Conservation (phyloP, 1,140 invertebrate species). For the Tribolium madens region DNA sequence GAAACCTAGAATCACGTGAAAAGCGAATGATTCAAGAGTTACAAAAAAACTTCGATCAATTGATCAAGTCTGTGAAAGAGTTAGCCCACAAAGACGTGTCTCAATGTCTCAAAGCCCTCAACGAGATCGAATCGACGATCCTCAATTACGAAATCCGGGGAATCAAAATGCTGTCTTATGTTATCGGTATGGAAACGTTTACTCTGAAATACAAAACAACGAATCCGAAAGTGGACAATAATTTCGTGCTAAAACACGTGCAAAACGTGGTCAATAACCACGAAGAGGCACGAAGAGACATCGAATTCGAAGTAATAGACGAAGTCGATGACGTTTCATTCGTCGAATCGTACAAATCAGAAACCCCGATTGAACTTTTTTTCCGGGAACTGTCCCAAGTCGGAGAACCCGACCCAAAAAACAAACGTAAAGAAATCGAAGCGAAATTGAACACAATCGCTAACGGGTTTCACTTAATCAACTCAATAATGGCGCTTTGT, state of each 20-base stretch:
- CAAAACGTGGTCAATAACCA: constrained; percentile 47
- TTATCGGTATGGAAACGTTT: constrained; percentile 36
- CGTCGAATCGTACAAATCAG: neutral
- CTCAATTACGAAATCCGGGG: constrained; percentile 54
- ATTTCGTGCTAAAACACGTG: constrained; percentile 31
- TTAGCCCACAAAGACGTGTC: constrained; percentile 48
- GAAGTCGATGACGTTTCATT: constrained; percentile 9
- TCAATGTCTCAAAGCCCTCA: constrained; percentile 46
- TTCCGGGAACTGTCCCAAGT: constrained; percentile 1
- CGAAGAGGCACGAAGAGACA: constrained; percentile 44
- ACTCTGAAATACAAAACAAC: constrained; percentile 39
- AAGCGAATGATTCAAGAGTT: constrained; percentile 48
- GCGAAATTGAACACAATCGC: constrained; percentile 43
- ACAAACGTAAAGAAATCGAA: constrained; percentile 42
- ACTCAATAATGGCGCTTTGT: constrained; percentile 34
- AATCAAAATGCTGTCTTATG: constrained; percentile 49
- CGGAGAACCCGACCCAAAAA: constrained; percentile 14
- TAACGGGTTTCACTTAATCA: constrained; percentile 47
- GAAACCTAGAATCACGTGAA: constrained; percentile 35
- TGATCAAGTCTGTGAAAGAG: constrained; percentile 49
- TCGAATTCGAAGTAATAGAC: constrained; percentile 43
- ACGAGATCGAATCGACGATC: constrained; percentile 52
- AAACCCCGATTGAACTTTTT: constrained; percentile 9
- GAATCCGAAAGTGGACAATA: constrained; percentile 1
- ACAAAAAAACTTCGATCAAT: constrained; percentile 50